Conservation (phyloP, 2,888 invertebrate genomes). For the Palloptera scutellata region DNA sequence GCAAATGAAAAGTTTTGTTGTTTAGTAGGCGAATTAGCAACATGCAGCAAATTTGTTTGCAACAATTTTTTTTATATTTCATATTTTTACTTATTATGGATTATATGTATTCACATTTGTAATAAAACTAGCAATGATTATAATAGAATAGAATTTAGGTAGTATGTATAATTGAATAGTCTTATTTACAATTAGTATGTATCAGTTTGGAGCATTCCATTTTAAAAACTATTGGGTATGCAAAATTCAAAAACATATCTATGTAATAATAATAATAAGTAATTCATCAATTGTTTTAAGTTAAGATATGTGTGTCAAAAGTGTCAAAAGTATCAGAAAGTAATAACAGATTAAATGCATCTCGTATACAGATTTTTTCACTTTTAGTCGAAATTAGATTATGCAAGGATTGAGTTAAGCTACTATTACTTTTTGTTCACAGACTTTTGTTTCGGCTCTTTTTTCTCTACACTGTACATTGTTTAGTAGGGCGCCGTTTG, state of each 20-base stretch:
- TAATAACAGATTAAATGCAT: no score
- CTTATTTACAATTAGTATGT: background rate
- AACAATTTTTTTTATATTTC: background rate
- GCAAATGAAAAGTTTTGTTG: conserved; percentile 18
- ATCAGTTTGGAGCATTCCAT: no score
- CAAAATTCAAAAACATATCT: background rate
- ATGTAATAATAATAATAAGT: background rate
- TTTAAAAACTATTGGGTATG: no score
- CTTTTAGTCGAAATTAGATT: no score
- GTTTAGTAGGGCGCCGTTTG: no score
- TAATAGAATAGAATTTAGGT: conserved; percentile 1
- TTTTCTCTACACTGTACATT: no score
- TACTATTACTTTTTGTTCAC: no score
- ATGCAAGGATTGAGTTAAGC: no score
- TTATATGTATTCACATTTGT: conserved; percentile 11
- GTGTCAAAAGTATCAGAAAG: no score
- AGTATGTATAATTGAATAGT: background rate
- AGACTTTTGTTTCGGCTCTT: no score
- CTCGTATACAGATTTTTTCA: no score
- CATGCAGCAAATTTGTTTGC: background rate
- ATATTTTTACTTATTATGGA: background rate
- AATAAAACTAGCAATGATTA: conserved; percentile 7
- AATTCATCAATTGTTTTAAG: background rate
- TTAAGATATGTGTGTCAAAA: no score
- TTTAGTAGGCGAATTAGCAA: background rate